phyloP scores from a whole-genome alignment of 1,140 invertebrate species.

The Drosophila murphyi region DNA sequence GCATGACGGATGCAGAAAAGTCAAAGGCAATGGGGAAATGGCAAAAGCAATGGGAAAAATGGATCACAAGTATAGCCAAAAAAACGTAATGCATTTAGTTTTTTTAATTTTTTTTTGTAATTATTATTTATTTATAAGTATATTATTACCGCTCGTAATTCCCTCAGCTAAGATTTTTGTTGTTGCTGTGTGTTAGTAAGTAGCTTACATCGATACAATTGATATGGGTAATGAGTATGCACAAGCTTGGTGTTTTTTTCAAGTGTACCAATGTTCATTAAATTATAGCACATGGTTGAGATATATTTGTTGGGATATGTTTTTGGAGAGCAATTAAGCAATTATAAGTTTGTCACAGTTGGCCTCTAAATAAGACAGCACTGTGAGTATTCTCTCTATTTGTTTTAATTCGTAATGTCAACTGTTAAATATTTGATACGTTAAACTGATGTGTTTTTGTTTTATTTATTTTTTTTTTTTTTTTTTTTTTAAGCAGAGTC shows the following conservation, averaged over 20 bases:
- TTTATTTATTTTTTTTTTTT: not conserved
- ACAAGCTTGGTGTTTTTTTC: conserved; percentile 54
- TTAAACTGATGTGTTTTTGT: not conserved
- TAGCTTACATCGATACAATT: conserved; percentile 71
- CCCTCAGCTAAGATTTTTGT: conserved; percentile 61
- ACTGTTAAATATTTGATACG: conserved; percentile 11
- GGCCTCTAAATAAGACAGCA: not conserved
- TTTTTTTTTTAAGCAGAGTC: conserved; percentile 53
- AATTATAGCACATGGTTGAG: conserved; percentile 49
- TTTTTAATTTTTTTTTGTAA: conserved; percentile 29
- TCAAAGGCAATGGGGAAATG: conserved; percentile 55
- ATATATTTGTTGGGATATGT: conserved; percentile 68
- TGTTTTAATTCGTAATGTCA: conserved; percentile 1
- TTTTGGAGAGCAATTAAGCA: conserved; percentile 29
- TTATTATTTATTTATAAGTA: conserved; percentile 50
- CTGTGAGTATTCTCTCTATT: not conserved
- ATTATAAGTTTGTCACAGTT: conserved; percentile 20
- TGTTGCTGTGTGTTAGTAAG: conserved; percentile 29
- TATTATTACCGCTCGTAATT: conserved; percentile 47
- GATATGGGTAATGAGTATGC: conserved; percentile 73
- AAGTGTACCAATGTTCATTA: conserved; percentile 30
- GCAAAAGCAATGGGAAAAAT: conserved; percentile 64
- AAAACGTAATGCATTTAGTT: not conserved
- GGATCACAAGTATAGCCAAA: conserved; percentile 50
- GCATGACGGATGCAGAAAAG: conserved; percentile 53